Conservation (phyloP, 2,113 vertebrate genomes). For the Anoplopoma fimbria region DNA sequence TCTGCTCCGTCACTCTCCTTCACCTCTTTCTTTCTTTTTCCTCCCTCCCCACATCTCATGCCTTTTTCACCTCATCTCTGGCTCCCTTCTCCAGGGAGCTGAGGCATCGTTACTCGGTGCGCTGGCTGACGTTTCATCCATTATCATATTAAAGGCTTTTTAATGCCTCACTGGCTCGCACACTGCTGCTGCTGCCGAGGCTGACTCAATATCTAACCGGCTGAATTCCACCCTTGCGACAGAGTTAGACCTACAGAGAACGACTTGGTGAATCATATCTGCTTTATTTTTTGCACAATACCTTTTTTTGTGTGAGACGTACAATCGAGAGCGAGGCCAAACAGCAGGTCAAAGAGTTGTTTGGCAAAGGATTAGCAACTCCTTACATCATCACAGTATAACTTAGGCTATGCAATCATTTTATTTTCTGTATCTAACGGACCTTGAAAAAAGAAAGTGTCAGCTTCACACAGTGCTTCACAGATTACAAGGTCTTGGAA, state of each 20-base stretch:
- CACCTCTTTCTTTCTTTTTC: constrained; percentile 29
- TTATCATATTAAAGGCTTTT: constrained; percentile 85
- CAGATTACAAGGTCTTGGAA: not conserved
- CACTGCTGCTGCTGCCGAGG: constrained; percentile 46
- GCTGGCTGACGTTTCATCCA: constrained; percentile 70
- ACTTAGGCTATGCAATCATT: not conserved
- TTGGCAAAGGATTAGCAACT: constrained; percentile 21
- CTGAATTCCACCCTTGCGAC: constrained; percentile 49
- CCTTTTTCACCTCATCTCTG: constrained; percentile 57
- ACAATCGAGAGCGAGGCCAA: constrained; percentile 12
- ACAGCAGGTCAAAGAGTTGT: constrained; percentile 22
- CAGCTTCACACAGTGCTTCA: not conserved
- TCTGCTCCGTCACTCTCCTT: constrained; percentile 19
- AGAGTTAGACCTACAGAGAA: constrained; percentile 44
- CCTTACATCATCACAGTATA: constrained; percentile 39
- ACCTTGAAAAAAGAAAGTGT: constrained; percentile 8
- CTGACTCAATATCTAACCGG: constrained; percentile 49
- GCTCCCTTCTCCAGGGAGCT: constrained; percentile 70
- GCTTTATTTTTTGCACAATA: constrained; percentile 20
- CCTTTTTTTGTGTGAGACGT: constrained; percentile 14
- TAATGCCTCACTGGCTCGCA: constrained; percentile 71
- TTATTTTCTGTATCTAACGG: constrained; percentile 39
- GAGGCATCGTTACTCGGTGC: constrained; percentile 72
- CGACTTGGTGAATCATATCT: constrained; percentile 22
- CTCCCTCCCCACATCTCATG: constrained; percentile 27